Evolutionary conservation across 2,797 vertebrate species (phyloP), one percentile per base, ranked within the genome.

Genomic region (Crossoptilon crossoptilon): DNA sequence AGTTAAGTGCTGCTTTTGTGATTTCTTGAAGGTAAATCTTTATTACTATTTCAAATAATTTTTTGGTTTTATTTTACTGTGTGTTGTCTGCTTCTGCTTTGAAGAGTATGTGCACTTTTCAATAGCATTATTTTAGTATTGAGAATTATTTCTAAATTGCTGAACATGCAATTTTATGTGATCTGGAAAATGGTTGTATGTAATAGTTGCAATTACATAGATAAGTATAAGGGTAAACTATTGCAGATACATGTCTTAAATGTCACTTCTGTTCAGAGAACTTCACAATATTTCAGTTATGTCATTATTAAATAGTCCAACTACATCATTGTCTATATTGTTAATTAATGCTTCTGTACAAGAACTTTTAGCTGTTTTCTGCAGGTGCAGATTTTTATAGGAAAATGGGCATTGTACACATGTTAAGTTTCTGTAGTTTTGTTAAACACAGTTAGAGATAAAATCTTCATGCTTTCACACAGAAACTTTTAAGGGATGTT

Each of bases 21-120:
- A 99, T 99, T 98, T 99, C 98, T 98, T 99, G 98, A 99, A 99
- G 99, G 99, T 99, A 99, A 99, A 98, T 98, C 97, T 98, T 98
- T 98, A 98, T 98, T 99, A 97, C 97, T 99, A 98, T 98, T 97
- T 98, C 87, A 97, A 97, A 93, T 97, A 84, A 90, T 97, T 97
- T 97, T 98, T 96, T 94, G 90, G 97, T 97, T 97, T 96, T 97
- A 95, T 98, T 97, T 95, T 95, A 96, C 95, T 97, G 97, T 97
- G 74, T 95, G 51, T 96, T 96, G 91, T 96, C 94, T 97, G 96
- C 93, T 97, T 95, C 96, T 97, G 96, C 67, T 89, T 97, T 93
- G 90, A 78, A 93, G 91, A 92, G 62, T 94, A 93, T 97, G 91
- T 97, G 96, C 80, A 96, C 94, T 97, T 97, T 96, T 96, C 92